phyloP scores from a whole-genome alignment of 2,888 invertebrate species.

The Latrodectus elegans region DNA sequence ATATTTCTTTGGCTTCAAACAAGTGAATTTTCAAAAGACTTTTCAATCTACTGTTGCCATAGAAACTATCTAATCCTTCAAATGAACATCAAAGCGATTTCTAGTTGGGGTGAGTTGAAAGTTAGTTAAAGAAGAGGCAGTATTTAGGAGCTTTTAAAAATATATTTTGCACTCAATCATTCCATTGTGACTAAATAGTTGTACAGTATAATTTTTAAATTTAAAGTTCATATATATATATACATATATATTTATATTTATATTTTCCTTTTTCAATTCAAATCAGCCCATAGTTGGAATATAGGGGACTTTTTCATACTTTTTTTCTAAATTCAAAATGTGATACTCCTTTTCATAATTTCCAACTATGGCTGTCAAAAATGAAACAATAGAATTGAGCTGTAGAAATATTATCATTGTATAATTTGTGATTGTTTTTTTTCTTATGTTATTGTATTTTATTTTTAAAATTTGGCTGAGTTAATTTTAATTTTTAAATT shows the following conservation, averaged over 20 bases:
- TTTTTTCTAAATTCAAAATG: slow-evolving; percentile 46
- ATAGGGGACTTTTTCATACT: slow-evolving; percentile 46
- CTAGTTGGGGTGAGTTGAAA: slow-evolving; percentile 32
- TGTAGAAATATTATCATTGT: too few species aligned
- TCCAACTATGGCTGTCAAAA: slow-evolving; percentile 47
- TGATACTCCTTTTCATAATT: slow-evolving; percentile 50
- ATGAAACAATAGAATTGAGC: background rate
- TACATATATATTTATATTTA: slow-evolving; percentile 9
- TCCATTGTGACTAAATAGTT: slow-evolving; percentile 61
- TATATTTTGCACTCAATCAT: slow-evolving; percentile 62
- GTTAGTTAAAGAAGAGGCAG: slow-evolving; percentile 52
- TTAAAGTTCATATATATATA: slow-evolving; percentile 47
- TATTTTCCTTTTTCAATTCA: slow-evolving; percentile 36
- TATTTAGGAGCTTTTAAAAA: slow-evolving; percentile 64
- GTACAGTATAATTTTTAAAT: slow-evolving; percentile 61
- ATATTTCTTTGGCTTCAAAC: background rate
- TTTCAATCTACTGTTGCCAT: slow-evolving; percentile 9
- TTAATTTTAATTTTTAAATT: too few species aligned
- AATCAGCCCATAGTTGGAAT: slow-evolving; percentile 49
- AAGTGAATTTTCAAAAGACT: slow-evolving; percentile 3
- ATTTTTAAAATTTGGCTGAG: too few species aligned
- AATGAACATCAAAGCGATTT: slow-evolving; percentile 19
- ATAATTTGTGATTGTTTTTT: too few species aligned
- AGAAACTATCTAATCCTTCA: slow-evolving; percentile 13
- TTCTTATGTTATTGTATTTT: too few species aligned